Evolutionary conservation across 2,113 vertebrate genomes (phyloP).

Genomic region (Hyla sarda): DNA sequence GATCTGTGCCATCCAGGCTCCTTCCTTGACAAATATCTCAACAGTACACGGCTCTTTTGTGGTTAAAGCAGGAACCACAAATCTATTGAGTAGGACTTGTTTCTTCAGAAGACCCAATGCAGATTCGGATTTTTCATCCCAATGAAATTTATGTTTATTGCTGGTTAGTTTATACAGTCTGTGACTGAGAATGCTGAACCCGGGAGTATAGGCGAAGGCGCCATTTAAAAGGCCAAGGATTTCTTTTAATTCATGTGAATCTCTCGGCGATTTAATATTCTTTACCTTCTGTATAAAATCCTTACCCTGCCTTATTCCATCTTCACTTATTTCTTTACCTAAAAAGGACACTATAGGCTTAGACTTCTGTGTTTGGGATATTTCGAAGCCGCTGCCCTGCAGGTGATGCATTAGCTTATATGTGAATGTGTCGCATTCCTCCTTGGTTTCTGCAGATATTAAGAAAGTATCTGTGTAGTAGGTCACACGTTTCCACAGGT

Average conservation of each 20-base stretch:
- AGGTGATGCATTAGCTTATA: not conserved
- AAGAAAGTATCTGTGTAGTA: constrained; percentile 10
- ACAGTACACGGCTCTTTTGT: not conserved
- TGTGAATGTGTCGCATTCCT: constrained; percentile 1
- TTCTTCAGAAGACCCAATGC: not conserved
- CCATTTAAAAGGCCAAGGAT: not conserved
- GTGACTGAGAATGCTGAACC: not conserved
- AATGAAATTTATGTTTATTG: not conserved
- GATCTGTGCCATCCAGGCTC: constrained; percentile 25
- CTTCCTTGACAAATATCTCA: not conserved
- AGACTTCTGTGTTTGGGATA: not conserved
- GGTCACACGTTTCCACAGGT: not conserved
- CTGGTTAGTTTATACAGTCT: not conserved
- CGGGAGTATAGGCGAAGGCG: not conserved
- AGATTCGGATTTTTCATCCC: not conserved
- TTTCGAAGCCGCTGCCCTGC: constrained; percentile 8
- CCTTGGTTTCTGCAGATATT: constrained; percentile 5
- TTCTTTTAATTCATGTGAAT: not conserved
- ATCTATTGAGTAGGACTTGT: not conserved
- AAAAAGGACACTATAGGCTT: not conserved
- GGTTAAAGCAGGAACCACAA: not conserved
- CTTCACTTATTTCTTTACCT: constrained; percentile 1
- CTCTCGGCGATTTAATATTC: not conserved
- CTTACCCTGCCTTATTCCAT: not conserved
- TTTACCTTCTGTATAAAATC: not conserved